A percentile compares a stretch with the other conserved stretches of the same genome.
phyloP scores from a whole-genome alignment of 2,113 vertebrate species.

The Cromileptes altivelis region DNA sequence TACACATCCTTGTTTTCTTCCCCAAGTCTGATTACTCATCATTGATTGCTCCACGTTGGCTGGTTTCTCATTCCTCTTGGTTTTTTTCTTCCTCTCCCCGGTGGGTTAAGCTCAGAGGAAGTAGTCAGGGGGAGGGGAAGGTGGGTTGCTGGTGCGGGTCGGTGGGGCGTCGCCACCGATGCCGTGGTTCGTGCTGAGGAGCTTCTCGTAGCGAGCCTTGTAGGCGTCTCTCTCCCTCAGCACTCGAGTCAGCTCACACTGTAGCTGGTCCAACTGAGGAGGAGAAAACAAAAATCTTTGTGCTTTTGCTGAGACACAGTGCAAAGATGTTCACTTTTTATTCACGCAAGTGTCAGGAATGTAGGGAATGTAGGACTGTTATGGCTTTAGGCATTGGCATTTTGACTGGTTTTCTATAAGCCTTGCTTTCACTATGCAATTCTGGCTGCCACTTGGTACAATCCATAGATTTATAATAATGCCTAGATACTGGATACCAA shows the following conservation, averaged over 20 bases:
- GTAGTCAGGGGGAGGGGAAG: slow-evolving; percentile 85
- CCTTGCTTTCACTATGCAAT: too few species aligned
- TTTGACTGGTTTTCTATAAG: too few species aligned
- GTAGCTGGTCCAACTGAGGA: slow-evolving; percentile 85
- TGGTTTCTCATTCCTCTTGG: slow-evolving; percentile 23
- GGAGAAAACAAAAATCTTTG: not conserved
- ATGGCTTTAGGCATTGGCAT: too few species aligned
- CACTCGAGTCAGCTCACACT: slow-evolving; percentile 85
- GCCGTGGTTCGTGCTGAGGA: slow-evolving; percentile 78
- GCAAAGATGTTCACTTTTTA: not conserved
- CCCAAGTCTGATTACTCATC: slow-evolving; percentile 62
- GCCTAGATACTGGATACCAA: too few species aligned
- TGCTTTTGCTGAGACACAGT: not conserved
- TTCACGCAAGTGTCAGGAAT: not conserved
- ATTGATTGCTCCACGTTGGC: slow-evolving; percentile 57
- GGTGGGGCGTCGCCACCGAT: slow-evolving; percentile 65
- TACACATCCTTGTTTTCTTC: slow-evolving; percentile 20
- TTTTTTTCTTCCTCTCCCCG: not conserved
- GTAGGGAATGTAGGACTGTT: not conserved
- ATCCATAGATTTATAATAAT: too few species aligned
- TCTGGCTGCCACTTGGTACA: too few species aligned
- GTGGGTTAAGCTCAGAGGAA: slow-evolving; percentile 80
- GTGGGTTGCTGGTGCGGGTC: slow-evolving; percentile 75
- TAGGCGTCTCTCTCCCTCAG: slow-evolving; percentile 86
- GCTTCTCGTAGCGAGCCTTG: slow-evolving; percentile 88